Conservation (phyloP, 1,140 invertebrate species). For the Zaprionus ghesquierei region DNA sequence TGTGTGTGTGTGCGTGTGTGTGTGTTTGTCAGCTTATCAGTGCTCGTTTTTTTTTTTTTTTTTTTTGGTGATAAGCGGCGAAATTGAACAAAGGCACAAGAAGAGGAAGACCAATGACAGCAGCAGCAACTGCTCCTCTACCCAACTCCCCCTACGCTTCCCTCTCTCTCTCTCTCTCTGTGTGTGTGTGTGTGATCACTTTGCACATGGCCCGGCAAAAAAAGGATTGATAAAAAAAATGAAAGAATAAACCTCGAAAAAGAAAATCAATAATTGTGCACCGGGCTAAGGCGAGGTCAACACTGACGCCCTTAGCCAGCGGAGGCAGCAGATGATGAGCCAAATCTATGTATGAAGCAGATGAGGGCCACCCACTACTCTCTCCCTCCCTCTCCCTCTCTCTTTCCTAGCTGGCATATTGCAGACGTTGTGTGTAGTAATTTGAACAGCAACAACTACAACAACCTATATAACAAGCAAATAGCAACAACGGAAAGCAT, state of each 20-base stretch:
- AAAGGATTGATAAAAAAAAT: slow-evolving; percentile 47
- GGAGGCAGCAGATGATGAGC: slow-evolving; percentile 22
- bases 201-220: slow-evolving; percentile 68
- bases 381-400: not conserved
- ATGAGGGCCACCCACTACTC: slow-evolving; percentile 9
- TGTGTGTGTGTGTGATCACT: no score
- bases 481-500: slow-evolving; percentile 21
- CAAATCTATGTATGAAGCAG: slow-evolving; percentile 18
- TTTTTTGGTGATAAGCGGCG: slow-evolving; percentile 69
- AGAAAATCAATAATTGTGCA: slow-evolving; percentile 42
- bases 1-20: not conserved
- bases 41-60: no score
- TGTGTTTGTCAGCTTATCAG: slow-evolving; percentile 56
- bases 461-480: slow-evolving; percentile 4
- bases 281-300: slow-evolving; percentile 53
- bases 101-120: slow-evolving; percentile 8
- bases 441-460: slow-evolving; percentile 10
- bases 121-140: slow-evolving; percentile 5
- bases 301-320: slow-evolving; percentile 55
- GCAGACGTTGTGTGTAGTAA: slow-evolving; percentile 17
- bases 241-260: slow-evolving; percentile 13
- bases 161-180: no score
- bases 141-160: not conserved
- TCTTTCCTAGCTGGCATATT: not conserved
- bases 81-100: slow-evolving; percentile 68